A percentile compares a stretch with the other conserved stretches of the same genome.
Conservation (phyloP, 2,888 invertebrate genomes). For the Xestia c-nigrum region DNA sequence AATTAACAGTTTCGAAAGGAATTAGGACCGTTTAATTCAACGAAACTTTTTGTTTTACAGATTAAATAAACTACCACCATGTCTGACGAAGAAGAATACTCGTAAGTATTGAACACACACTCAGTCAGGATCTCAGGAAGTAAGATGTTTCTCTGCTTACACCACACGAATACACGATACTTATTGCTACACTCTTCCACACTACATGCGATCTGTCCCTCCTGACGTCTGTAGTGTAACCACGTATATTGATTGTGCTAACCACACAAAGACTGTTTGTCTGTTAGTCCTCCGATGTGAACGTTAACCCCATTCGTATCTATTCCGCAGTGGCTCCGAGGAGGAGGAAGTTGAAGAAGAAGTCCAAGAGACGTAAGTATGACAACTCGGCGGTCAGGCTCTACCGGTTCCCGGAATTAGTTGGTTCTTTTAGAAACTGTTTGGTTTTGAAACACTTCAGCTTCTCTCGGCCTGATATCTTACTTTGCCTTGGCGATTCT, state of each 20-base stretch:
- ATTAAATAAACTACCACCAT: slow-evolving; percentile 92
- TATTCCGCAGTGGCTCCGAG: slow-evolving; percentile 91
- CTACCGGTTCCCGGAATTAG: slow-evolving; percentile 69
- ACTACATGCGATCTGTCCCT: slow-evolving; percentile 49
- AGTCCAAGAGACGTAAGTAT: slow-evolving; percentile 94
- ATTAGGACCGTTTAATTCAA: slow-evolving; percentile 27
- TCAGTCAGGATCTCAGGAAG: slow-evolving; percentile 46
- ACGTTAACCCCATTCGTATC: slow-evolving; percentile 67
- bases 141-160: slow-evolving; percentile 55
- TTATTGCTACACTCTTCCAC: slow-evolving; percentile 38
- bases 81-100: slow-evolving; percentile 99
- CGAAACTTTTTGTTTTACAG: slow-evolving; percentile 80
- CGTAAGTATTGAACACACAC: slow-evolving; percentile 92
- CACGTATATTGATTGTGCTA: slow-evolving; percentile 55
- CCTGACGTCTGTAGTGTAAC: slow-evolving; percentile 41
- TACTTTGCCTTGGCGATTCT: slow-evolving; percentile 84
- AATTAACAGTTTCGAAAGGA: background rate
- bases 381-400: slow-evolving; percentile 42
- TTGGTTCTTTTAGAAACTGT: slow-evolving; percentile 78
- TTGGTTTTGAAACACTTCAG: slow-evolving; percentile 85
- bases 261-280: slow-evolving; percentile 54
- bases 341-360: slow-evolving; percentile 95
- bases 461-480: slow-evolving; percentile 85
- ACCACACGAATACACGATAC: slow-evolving; percentile 44
- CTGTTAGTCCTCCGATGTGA: slow-evolving; percentile 56